Evolutionary conservation across 2,797 vertebrate genomes (phyloP).

Genomic region (Hydrolagus colliei): DNA sequence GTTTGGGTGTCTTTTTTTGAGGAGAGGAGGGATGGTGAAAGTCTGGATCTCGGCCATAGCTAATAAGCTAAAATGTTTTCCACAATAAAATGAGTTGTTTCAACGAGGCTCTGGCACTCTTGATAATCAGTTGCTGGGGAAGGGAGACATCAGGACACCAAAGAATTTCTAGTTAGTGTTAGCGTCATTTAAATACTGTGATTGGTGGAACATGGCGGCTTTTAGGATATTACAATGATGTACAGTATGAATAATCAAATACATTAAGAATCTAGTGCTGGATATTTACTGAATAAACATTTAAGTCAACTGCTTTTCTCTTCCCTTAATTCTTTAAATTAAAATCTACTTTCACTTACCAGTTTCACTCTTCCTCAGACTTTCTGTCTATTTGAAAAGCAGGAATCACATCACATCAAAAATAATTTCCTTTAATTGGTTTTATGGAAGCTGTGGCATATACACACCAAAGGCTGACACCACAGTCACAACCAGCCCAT

Average conservation of each 20-base stretch:
- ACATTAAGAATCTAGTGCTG: background rate
- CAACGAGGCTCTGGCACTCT: background rate
- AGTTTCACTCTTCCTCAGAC: too few relatives aligned
- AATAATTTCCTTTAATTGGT: too few relatives aligned
- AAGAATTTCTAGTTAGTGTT: too few relatives aligned
- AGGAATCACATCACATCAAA: too few relatives aligned
- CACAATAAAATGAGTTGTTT: background rate
- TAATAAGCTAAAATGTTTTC: background rate
- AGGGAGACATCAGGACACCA: too few relatives aligned
- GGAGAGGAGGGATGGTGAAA: background rate
- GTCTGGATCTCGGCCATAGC: background rate
- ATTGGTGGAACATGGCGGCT: background rate
- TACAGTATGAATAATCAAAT: background rate
- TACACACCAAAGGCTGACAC: too few relatives aligned
- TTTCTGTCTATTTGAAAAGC: too few relatives aligned
- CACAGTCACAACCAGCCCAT: too few relatives aligned
- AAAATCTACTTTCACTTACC: background rate
- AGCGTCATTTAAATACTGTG: background rate
- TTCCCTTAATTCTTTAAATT: background rate
- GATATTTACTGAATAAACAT: conserved; percentile 18
- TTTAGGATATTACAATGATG: background rate
- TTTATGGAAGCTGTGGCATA: too few relatives aligned
- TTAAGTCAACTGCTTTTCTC: background rate
- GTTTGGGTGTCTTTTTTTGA: background rate
- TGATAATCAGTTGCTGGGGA: background rate